These are phyloP conservation scores for Cherax quadricarinatus DNA, from an alignment of 1,140 invertebrate genomes.

Conservation along the genomic window DNA sequence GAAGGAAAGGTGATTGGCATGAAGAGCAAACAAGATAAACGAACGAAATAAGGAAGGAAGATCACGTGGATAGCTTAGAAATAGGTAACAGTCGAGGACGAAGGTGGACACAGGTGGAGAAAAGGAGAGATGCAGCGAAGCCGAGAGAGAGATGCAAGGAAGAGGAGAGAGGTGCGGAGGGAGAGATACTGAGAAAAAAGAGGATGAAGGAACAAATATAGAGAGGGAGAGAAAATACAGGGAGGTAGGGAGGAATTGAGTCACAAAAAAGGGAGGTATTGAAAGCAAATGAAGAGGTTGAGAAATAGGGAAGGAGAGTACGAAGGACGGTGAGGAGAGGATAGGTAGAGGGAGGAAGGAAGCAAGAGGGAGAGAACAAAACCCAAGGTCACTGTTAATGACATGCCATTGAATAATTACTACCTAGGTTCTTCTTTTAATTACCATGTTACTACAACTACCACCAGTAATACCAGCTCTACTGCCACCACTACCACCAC, in stretches of 20 bases:
- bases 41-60: neutral
- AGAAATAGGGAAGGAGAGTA: neutral
- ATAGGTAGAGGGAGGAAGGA: neutral
- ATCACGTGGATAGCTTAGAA: neutral
- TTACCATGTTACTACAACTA: slow-evolving; percentile 10
- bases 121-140: neutral
- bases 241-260: neutral
- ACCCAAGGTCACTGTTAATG: slow-evolving; percentile 50
- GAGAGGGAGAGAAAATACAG: neutral
- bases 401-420: slow-evolving; percentile 54
- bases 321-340: neutral
- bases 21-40: neutral
- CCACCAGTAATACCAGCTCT: no score
- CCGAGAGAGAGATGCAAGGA: neutral
- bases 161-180: neutral
- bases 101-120: neutral
- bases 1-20: neutral
- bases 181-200: neutral
- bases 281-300: neutral
- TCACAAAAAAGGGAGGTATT: neutral
- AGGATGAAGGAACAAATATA: neutral
- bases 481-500: no score
- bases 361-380: neutral
- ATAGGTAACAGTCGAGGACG: neutral
- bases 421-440: slow-evolving; percentile 33